phyloP scores from a whole-genome alignment of 2,888 invertebrate genomes.

The Phaonia tiefii region DNA sequence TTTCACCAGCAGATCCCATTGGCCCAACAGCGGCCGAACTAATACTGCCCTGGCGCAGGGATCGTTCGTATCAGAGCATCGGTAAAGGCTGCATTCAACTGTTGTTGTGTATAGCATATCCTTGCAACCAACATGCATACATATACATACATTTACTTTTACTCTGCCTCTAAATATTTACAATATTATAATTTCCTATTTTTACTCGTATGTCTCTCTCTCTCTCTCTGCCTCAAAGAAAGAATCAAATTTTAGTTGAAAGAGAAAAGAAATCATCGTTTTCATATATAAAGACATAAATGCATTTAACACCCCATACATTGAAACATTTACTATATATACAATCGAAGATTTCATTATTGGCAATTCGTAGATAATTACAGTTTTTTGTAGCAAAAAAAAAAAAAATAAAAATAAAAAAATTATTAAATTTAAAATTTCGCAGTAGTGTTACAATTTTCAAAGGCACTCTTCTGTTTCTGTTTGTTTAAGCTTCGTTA shows the following conservation, averaged over 20 bases:
- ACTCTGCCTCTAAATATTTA: constrained; percentile 5
- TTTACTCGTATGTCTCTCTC: constrained; percentile 40
- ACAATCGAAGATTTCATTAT: neutral
- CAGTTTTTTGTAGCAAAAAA: neutral
- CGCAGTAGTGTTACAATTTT: constrained; percentile 7
- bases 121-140: neutral
- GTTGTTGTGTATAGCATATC: too few species aligned
- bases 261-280: constrained; percentile 1
- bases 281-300: constrained; percentile 29
- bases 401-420: too few species aligned
- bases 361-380: constrained; percentile 28
- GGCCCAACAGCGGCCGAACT: constrained; percentile 89
- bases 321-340: too few species aligned
- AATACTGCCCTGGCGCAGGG: constrained; percentile 92
- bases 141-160: neutral
- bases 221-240: constrained; percentile 30
- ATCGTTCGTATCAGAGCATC: constrained; percentile 87
- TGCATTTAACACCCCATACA: too few species aligned
- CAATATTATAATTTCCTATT: constrained; percentile 12
- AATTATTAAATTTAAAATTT: neutral
- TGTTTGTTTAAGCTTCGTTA: too few species aligned
- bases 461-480: constrained; percentile 13
- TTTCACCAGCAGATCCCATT: constrained; percentile 81
- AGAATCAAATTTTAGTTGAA: constrained; percentile 22
- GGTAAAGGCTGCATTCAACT: constrained; percentile 81